Percentiles rank a stretch among this genome's conserved stretches.
Evolutionary conservation across 2,888 invertebrate genomes (phyloP).

Genomic region (Glyphotaelius pellucidus): DNA sequence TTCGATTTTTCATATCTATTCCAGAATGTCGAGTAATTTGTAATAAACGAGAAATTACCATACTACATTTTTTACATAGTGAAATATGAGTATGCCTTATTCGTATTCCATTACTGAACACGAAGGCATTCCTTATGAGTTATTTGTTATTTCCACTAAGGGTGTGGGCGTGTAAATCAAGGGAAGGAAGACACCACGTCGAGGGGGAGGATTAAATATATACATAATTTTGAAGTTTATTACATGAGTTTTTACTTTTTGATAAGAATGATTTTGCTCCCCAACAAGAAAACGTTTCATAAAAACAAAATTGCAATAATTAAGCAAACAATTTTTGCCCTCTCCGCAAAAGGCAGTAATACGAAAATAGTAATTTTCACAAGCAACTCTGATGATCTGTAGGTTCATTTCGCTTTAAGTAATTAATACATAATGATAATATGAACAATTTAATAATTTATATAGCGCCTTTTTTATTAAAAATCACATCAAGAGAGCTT

Average conservation of each 20-base stretch:
- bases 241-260: background rate
- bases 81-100: slow-evolving; percentile 10
- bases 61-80: background rate
- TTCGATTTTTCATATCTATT: background rate
- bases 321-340: background rate
- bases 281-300: background rate
- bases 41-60: background rate
- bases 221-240: no score
- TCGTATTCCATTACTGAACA: slow-evolving; percentile 9
- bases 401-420: no score
- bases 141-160: slow-evolving; percentile 31
- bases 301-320: background rate
- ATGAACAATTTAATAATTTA: no score
- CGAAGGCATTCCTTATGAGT: slow-evolving; percentile 32
- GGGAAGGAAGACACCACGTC: slow-evolving; percentile 16
- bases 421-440: no score
- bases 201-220: background rate
- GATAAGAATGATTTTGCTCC: slow-evolving; percentile 48
- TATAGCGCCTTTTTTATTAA: no score
- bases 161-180: slow-evolving; percentile 16
- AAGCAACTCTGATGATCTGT: no score
- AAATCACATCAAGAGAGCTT: no score
- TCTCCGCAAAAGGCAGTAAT: background rate
- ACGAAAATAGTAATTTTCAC: background rate
- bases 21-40: background rate